Evolutionary conservation across 2,797 vertebrate species (phyloP), one percentile per base, ranked within the genome.

Genomic region (Gymnopithys bicolor): DNA sequence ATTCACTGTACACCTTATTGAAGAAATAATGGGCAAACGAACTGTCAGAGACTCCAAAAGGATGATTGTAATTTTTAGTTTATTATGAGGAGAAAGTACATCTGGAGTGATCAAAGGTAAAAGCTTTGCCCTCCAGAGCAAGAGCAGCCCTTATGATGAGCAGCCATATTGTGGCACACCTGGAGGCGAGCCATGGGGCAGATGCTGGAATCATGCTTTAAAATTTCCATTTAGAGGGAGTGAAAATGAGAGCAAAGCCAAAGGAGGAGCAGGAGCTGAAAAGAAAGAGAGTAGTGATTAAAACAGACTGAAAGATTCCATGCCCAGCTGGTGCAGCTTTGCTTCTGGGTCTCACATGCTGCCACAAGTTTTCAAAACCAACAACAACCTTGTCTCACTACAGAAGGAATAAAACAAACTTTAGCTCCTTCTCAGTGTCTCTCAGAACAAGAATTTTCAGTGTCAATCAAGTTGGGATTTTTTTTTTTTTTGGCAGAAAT

Each of bases 81-180:
- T 94, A 87, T 93, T 95, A 77, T 63, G 41, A 90, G 46, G 33
- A 92, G 78, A 94, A 92, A 90, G 86, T 89, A 53, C 74, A 89
- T 89, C 83, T 94, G 90, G 79, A 86, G 59, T 82, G 88, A 94
- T 95, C 92, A 95, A 95, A 96, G 90, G 52, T 82, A 89, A 70
- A 87, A 82, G 81, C 59, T 92, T 70, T 94, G 84, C 88, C 83
- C 84, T 93, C 67, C 0, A 1, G 90, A 96, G 88, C 77, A 93
- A 87, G 84, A 63, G 55, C 85, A 87, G 80, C 52, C 80, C 63
- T 70, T 62, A 0, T 49, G 93, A 73, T 5, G 39, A 92, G 77
- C 83, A 94, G 74, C 41, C 45, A 56, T 25, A 73, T 77, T 74
- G 94, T 93, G 90, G 84, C 92, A 93, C 88, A 94, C 92, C 81